phyloP scores from a whole-genome alignment of 2,888 invertebrate species.

The Xanthorhoe spadicearia region DNA sequence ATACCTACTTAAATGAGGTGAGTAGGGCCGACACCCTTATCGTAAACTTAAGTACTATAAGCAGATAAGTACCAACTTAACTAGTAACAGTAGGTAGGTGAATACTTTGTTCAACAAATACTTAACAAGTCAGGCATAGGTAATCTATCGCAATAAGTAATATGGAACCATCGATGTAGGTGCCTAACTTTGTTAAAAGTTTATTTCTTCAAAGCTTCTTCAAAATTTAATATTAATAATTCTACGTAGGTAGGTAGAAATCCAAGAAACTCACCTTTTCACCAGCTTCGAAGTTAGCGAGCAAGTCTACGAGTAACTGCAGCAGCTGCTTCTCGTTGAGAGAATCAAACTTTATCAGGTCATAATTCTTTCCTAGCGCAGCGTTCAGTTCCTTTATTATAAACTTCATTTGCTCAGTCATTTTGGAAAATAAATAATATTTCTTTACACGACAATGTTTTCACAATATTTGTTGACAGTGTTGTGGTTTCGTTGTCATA shows the following conservation, averaged over 20 bases:
- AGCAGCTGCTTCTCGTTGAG: slow-evolving; percentile 90
- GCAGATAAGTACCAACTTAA: too few relatives aligned
- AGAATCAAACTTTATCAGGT: slow-evolving; percentile 93
- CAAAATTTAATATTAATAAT: too few relatives aligned
- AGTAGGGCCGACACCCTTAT: too few relatives aligned
- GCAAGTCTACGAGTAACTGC: slow-evolving; percentile 91
- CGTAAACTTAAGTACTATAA: too few relatives aligned
- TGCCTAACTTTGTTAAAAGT: background rate
- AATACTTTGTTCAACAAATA: too few relatives aligned
- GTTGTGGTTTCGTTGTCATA: slow-evolving; percentile 51
- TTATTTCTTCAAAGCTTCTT: background rate
- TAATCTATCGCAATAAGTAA: too few relatives aligned
- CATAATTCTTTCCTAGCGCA: slow-evolving; percentile 89
- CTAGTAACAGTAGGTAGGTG: too few relatives aligned
- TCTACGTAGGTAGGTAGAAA: background rate
- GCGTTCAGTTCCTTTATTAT: slow-evolving; percentile 90
- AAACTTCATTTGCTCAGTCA: slow-evolving; percentile 88
- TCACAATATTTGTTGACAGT: slow-evolving; percentile 20
- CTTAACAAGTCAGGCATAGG: too few relatives aligned
- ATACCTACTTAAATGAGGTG: too few relatives aligned
- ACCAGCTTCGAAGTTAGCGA: slow-evolving; percentile 88
- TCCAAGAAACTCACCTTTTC: slow-evolving; percentile 79
- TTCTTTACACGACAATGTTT: background rate
- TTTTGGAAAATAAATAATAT: slow-evolving; percentile 48
- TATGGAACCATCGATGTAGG: too few relatives aligned